Base-by-base conservation (phyloP, 2,797 vertebrate species). In the Natrix natrix region DNA sequence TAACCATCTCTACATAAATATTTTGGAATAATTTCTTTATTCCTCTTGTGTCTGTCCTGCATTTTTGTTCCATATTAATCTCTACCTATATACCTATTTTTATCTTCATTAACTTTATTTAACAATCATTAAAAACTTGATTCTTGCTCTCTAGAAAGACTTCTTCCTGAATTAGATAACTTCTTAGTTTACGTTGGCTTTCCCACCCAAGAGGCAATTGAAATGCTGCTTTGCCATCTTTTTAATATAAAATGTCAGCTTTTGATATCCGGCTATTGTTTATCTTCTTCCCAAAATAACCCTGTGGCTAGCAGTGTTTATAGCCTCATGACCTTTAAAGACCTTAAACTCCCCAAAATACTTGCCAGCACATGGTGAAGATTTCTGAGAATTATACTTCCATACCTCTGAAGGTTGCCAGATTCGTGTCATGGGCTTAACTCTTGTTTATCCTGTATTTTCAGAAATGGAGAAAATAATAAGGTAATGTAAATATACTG, bases 381-480 rank as follows among this genome's bases (percentile, higher is more conserved):
- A 14, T 32, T 69, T 69, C 66, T 69, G 28, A 16, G 66, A 32
- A 32, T 69, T 69, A 32, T 69, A 69, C 28, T 32, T n/a, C 66
- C 66, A 69, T 32, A 32, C 13, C 6, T 32, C n/a, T 32, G n/a
- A 32, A 69, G 66, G 66, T n/a, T 69, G n/a, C 63, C 63, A 69
- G 63, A n/a, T 32, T 32, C 5, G 2, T 69, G 1, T 69, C 66
- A 32, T 32, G 66, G 66, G 32, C 14, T 69, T 69, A 69, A 69
- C 28, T 57, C 90, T 94, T 93, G 93, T 93, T 92, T 17, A 94
- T 90, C 22, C 59, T 22, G 0, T 1, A 12, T 54, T 22, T 93
- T 5, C 63, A 90, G 17, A 8, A 91, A 57, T 52, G 86, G 91
- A 56, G 55, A 66, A 2, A 24, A 66, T 37, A 13, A 74, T 10